These are phyloP conservation scores for Stenodera caucasica DNA, from an alignment of 2,888 invertebrate genomes.

Conservation along the genomic window DNA sequence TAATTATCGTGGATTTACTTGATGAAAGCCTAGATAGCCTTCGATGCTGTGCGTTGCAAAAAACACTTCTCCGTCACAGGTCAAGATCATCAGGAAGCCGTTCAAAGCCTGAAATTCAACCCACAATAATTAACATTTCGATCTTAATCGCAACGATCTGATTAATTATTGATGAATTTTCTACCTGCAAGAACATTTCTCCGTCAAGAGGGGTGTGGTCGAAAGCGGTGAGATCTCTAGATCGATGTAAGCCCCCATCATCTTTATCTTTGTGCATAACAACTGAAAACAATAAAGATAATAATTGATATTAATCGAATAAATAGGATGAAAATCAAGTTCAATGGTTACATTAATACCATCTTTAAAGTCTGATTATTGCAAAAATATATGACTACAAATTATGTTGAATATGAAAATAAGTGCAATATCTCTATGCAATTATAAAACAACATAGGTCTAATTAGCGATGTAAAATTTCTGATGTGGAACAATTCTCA, in stretches of 20 bases:
- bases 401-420: slow-evolving; percentile 20
- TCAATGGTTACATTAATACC: slow-evolving; percentile 12
- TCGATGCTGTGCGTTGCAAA: slow-evolving; percentile 99
- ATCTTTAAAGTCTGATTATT: slow-evolving; percentile 8
- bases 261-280: slow-evolving; percentile 95
- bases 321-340: slow-evolving; percentile 16
- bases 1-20: slow-evolving; percentile 65
- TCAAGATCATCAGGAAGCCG: slow-evolving; percentile 98
- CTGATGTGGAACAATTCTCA: slow-evolving; percentile 21
- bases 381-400: slow-evolving; percentile 1
- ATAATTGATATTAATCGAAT: slow-evolving; percentile 2
- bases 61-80: slow-evolving; percentile 99
- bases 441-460: slow-evolving; percentile 14
- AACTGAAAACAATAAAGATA: slow-evolving; percentile 64
- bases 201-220: slow-evolving; percentile 91
- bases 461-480: slow-evolving; percentile 28
- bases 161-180: slow-evolving; percentile 16
- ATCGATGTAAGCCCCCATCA: slow-evolving; percentile 70
- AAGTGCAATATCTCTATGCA: slow-evolving; percentile 23
- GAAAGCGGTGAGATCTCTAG: slow-evolving; percentile 79
- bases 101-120: slow-evolving; percentile 82
- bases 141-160: neutral
- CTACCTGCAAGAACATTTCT: slow-evolving; percentile 94
- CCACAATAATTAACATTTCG: slow-evolving; percentile 2
- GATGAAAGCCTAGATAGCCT: slow-evolving; percentile 99